Base-by-base conservation (phyloP, 2,888 invertebrate genomes). In the Chrysotoxum bicinctum region DNA sequence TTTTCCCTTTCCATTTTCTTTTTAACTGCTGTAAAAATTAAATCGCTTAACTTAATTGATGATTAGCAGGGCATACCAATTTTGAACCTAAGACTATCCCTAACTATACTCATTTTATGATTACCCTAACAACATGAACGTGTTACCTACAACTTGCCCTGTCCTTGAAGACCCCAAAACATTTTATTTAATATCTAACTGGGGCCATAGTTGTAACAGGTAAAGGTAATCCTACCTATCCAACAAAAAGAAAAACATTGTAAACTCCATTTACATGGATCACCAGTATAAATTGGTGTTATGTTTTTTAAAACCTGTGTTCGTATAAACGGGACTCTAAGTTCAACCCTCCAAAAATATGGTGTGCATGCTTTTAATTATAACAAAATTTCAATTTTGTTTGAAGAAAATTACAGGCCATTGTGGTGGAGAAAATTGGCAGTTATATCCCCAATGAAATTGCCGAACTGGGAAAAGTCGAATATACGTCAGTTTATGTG, bases 361-460 rank as follows among this genome's bases (percentile, higher is more conserved):
- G 35, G 23, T 72, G 37, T 75, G 66, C 83, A 79, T 75, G 79
- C 48, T 52, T 66, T 50, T 80, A 84, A 84, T 84, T 80, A 80
- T 48, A 80, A 70, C 60, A 62, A 37, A 84, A 75, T 80, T 80
- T 80, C 79, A 84, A 79, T 79, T 80, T 72, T 37, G 72, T 75
- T 75, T 76, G 68, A 72, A 62, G 79, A 72, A 80, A 84, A 84
- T 84, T 84, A 80, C 75, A 79, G 80, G 37, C 54, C 52, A 58
- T 72, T 72, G 60, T 35, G 79, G 64, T 66, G 84, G n/a, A 54
- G 68, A 62, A 84, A 84, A 84, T 84, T 84, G 79, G 66, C 84
- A 84, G 84, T 70, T 84, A 76, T 43, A 66, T 56, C 21, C 48
- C 30, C 30, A 4, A 45, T 35, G 43, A 43, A 32, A 35, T 26